Evolutionary conservation across 2,888 invertebrate genomes (phyloP).

Genomic region (Xylophagus ater): DNA sequence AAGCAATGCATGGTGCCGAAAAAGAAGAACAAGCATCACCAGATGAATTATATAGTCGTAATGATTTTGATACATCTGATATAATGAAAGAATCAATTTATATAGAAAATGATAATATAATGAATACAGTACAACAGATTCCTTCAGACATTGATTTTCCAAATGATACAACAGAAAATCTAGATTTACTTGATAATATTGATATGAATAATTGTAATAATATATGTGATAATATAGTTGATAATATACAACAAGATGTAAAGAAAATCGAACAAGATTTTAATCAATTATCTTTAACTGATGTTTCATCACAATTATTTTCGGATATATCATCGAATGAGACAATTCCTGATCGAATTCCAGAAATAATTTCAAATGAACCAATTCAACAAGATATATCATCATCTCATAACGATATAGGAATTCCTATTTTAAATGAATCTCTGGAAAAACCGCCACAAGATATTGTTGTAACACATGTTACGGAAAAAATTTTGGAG

Average conservation of each 20-base stretch:
- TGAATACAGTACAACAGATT: conserved; percentile 34
- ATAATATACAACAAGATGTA: too few relatives aligned
- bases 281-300: neutral
- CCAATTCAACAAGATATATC: too few relatives aligned
- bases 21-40: conserved; percentile 21
- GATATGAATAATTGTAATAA: neutral
- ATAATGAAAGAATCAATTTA: neutral
- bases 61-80: neutral
- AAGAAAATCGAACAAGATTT: neutral
- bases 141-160: conserved; percentile 19
- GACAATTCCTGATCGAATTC: neutral
- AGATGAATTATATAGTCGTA: conserved; percentile 6
- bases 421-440: too few relatives aligned
- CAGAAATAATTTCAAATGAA: conserved; percentile 1
- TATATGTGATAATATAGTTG: neutral
- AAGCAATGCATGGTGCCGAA: conserved; percentile 25
- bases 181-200: neutral
- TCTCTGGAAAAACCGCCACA: too few relatives aligned
- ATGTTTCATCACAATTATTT: neutral
- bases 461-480: too few relatives aligned
- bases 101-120: conserved; percentile 22
- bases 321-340: neutral
- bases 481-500: too few relatives aligned
- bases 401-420: too few relatives aligned
- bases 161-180: neutral